These are phyloP conservation scores for Acyrthosiphon pisum DNA, from an alignment of 1,140 invertebrate genomes.

Conservation along the genomic window DNA sequence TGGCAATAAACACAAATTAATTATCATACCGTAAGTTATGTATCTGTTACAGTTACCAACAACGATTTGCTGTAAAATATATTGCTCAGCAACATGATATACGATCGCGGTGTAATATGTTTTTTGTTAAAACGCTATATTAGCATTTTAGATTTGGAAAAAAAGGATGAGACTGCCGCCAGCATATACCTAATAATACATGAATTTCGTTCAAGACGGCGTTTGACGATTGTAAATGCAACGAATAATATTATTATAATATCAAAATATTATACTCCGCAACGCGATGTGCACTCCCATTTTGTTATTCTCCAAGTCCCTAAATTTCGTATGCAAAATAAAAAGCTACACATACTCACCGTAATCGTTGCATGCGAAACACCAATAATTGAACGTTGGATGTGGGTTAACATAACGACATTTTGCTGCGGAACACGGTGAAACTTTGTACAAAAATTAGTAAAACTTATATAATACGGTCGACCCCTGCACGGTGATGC, in stretches of 20 bases:
- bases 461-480: background rate
- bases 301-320: background rate
- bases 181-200: too few relatives aligned
- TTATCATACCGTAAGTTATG: background rate
- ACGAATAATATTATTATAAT: background rate
- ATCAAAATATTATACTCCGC: background rate
- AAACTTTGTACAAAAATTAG: background rate
- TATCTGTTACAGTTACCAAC: background rate
- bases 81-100: background rate
- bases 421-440: background rate
- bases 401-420: background rate
- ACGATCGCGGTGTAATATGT: background rate
- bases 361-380: background rate
- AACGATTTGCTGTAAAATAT: background rate
- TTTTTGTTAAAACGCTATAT: background rate
- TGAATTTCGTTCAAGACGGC: background rate
- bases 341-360: background rate
- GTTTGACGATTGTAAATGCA: background rate
- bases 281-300: background rate
- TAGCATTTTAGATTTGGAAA: background rate
- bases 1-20: constrained; percentile 2
- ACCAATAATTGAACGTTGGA: background rate
- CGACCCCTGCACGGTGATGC: background rate
- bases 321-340: background rate
- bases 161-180: background rate